Evolutionary conservation across 53 echinoderm and acorn worm genomes (phyloP).

Genomic region (Antedon mediterranea): DNA sequence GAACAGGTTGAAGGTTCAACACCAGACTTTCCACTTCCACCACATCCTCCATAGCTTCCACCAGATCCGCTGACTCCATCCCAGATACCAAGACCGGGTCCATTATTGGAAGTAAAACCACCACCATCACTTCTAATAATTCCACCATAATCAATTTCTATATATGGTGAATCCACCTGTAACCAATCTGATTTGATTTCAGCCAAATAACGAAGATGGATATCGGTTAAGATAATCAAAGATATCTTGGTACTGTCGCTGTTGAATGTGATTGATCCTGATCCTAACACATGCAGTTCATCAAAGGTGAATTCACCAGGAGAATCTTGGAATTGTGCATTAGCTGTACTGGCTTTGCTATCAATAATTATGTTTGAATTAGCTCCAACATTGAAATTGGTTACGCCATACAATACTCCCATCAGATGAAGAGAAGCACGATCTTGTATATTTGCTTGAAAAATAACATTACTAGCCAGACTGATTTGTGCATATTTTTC

Average conservation of each 20-base stretch:
- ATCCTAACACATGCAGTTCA: slow-evolving; percentile 37
- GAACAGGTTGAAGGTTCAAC: slow-evolving; percentile 8
- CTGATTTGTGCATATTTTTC: slow-evolving; percentile 46
- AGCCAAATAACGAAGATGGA: slow-evolving; percentile 44
- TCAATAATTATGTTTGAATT: slow-evolving; percentile 26
- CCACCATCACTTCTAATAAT: slow-evolving; percentile 32
- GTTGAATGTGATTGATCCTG: slow-evolving; percentile 28
- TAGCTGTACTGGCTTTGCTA: slow-evolving; percentile 53
- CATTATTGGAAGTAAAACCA: slow-evolving; percentile 33
- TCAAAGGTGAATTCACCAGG: slow-evolving; percentile 54
- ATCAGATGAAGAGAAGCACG: slow-evolving; percentile 29
- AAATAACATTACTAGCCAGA: slow-evolving; percentile 43
- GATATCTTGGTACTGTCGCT: slow-evolving; percentile 9
- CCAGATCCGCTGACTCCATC: slow-evolving; percentile 38
- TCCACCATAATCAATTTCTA: slow-evolving; percentile 60
- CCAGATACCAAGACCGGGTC: slow-evolving; percentile 41
- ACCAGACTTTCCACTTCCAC: slow-evolving; percentile 40
- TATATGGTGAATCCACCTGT: slow-evolving; percentile 16
- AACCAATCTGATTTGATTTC: slow-evolving; percentile 29
- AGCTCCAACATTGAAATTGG: slow-evolving; percentile 41
- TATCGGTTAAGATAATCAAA: slow-evolving; percentile 25
- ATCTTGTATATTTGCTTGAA: slow-evolving; percentile 15
- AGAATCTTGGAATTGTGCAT: slow-evolving; percentile 35
- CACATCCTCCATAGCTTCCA: slow-evolving; percentile 70
- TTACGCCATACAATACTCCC: slow-evolving; percentile 47